Conservation (phyloP, 2,888 invertebrate species). For the Cenopis cana region DNA sequence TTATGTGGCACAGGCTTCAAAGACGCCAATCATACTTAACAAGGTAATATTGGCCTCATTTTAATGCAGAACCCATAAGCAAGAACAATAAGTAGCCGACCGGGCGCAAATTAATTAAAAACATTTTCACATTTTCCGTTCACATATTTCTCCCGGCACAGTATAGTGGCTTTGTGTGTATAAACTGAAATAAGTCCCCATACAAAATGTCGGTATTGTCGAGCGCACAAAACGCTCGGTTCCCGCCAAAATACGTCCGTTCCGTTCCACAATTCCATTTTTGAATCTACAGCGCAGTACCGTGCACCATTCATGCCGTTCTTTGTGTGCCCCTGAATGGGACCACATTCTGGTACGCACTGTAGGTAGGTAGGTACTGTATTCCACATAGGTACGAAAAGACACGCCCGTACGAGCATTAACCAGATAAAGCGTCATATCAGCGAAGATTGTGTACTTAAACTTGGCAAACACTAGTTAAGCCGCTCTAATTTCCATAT, state of each 20-base stretch:
- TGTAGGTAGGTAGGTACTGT: conserved; percentile 27
- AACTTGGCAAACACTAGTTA: conserved; percentile 49
- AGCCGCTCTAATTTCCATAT: conserved; percentile 62
- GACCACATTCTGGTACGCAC: conserved; percentile 26
- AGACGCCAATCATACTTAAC: not conserved
- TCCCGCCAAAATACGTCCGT: conserved; percentile 58
- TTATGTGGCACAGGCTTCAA: not conserved
- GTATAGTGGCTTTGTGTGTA: conserved; percentile 46
- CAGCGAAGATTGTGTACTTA: conserved; percentile 46
- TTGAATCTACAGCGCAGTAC: conserved; percentile 59
- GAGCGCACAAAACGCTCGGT: conserved; percentile 56
- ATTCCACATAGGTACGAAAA: conserved; percentile 26
- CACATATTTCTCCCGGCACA: conserved; percentile 37
- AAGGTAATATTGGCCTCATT: not conserved
- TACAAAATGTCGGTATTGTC: conserved; percentile 57
- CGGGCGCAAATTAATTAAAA: conserved; percentile 10
- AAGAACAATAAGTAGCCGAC: not conserved
- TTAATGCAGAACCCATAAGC: not conserved
- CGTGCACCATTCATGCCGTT: conserved; percentile 32
- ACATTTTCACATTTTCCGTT: conserved; percentile 12
- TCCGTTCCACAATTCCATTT: conserved; percentile 59
- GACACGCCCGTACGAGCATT: conserved; percentile 7
- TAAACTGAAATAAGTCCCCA: conserved; percentile 60
- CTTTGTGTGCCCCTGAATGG: conserved; percentile 50
- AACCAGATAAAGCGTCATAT: conserved; percentile 33